Percentiles rank a stretch among this genome's conserved stretches.
phyloP scores from a whole-genome alignment of 2,797 vertebrate species.

The Rousettus madagascariensis region DNA sequence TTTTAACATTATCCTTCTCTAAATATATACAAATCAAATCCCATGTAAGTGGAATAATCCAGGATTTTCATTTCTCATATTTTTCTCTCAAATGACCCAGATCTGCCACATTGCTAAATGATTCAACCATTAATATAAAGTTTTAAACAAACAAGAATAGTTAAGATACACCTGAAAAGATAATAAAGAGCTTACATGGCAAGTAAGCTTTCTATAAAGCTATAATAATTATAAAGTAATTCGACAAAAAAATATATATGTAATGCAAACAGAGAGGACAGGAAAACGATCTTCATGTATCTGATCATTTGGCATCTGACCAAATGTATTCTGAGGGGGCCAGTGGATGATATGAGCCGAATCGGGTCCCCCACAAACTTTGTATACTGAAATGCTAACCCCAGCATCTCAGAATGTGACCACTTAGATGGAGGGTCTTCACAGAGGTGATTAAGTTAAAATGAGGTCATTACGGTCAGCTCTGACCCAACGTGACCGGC shows the following conservation, averaged over 20 bases:
- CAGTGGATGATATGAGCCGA: background rate
- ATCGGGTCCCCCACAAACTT: fast-evolving
- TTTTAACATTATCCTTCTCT: background rate
- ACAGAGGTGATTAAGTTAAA: background rate
- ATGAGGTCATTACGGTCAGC: background rate
- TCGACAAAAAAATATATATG: background rate
- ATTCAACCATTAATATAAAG: background rate
- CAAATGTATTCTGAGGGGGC: too few species aligned
- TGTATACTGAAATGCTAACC: background rate
- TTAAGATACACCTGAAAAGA: background rate
- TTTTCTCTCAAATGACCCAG: background rate
- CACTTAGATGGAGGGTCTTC: background rate
- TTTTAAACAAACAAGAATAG: background rate
- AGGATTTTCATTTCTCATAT: background rate
- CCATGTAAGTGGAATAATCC: too few species aligned
- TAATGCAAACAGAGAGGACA: background rate
- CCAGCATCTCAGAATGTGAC: background rate
- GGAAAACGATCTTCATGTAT: background rate
- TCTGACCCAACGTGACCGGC: background rate
- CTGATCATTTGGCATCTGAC: background rate
- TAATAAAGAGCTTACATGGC: background rate
- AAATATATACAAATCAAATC: background rate
- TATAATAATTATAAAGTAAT: background rate
- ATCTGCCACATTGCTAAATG: background rate
- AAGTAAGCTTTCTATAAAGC: background rate